These are phyloP conservation scores for Epinotia demarniana DNA, from an alignment of 2,888 invertebrate genomes.

Conservation along the genomic window DNA sequence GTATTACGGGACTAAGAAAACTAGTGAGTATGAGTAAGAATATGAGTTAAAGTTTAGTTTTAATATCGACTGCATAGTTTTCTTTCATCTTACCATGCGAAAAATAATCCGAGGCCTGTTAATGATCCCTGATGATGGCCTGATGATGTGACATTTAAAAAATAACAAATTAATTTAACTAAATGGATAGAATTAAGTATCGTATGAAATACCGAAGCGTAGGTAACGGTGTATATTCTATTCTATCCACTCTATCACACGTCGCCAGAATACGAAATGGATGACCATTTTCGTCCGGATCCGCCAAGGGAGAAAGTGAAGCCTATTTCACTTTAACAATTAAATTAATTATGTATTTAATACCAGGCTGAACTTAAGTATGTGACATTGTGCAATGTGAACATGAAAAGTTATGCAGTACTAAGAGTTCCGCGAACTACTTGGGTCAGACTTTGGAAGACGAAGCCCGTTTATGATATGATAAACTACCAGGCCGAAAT, in stretches of 20 bases:
- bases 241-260: slow-evolving; percentile 25
- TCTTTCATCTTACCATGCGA: no score
- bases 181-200: background rate
- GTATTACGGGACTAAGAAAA: no score
- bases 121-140: no score
- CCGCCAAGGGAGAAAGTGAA: slow-evolving; percentile 70
- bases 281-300: slow-evolving; percentile 50
- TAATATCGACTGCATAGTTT: background rate
- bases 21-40: no score
- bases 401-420: background rate
- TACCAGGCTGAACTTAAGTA: background rate
- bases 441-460: no score
- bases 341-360: slow-evolving; percentile 49
- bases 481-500: no score
- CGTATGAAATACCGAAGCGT: slow-evolving; percentile 29
- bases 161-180: background rate
- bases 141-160: background rate
- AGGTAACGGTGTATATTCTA: slow-evolving; percentile 39
- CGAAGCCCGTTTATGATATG: no score
- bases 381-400: background rate
- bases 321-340: slow-evolving; percentile 46
- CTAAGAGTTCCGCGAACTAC: no score
- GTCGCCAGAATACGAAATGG: slow-evolving; percentile 63
- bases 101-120: no score
- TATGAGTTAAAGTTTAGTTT: background rate